These are phyloP conservation scores for Chaenocephalus aceratus DNA, from an alignment of 2,113 vertebrate species.

Conservation along the genomic window DNA sequence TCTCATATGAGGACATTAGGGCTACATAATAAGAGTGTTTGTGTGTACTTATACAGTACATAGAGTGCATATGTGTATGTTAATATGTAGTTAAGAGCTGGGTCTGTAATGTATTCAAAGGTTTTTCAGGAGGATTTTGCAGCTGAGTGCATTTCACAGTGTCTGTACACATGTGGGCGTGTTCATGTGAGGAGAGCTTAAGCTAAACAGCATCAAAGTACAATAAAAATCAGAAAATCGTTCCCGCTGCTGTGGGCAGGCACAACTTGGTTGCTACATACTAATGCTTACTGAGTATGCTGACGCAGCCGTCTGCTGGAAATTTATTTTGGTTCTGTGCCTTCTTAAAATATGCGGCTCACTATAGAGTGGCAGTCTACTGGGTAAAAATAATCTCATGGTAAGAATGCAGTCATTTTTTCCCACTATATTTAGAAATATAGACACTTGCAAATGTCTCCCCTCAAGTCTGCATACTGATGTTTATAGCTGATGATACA, in stretches of 20 bases:
- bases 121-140: constrained; percentile 37
- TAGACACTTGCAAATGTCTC: constrained; percentile 8
- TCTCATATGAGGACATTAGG: background rate
- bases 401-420: constrained; percentile 5
- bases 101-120: constrained; percentile 25
- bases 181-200: constrained; percentile 20
- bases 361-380: constrained; percentile 27
- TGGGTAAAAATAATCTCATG: constrained; percentile 20
- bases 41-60: constrained; percentile 66
- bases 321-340: constrained; percentile 20
- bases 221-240: constrained; percentile 37
- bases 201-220: constrained; percentile 33
- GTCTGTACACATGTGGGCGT: constrained; percentile 6
- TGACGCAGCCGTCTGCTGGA: constrained; percentile 33
- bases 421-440: constrained; percentile 12
- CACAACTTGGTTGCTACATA: constrained; percentile 14
- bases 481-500: background rate
- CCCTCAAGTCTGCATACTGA: constrained; percentile 1
- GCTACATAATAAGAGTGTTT: constrained; percentile 61
- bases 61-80: constrained; percentile 27
- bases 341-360: constrained; percentile 24
- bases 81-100: constrained; percentile 20
- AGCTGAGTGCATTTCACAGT: background rate
- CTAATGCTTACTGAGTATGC: constrained; percentile 24
- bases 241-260: constrained; percentile 9